Conservation (phyloP, 2,797 vertebrate species). For the Phylloscopus collybita region DNA sequence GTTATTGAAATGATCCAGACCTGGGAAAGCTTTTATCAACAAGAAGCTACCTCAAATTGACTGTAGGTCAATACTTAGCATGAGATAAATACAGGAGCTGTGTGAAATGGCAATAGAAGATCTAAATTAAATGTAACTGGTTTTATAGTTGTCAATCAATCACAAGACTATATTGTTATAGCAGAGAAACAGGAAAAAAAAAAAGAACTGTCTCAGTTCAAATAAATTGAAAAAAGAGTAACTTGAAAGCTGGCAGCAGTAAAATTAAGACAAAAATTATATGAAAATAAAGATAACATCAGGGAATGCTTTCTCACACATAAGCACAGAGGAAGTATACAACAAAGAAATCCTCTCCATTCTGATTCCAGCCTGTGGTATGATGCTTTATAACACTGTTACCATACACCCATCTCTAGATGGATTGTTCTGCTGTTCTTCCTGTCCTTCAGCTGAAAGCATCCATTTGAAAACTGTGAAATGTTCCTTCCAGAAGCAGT, state of each 20-base stretch:
- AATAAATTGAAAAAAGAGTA: neutral
- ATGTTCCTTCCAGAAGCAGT: constrained; percentile 81
- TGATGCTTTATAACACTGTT: neutral
- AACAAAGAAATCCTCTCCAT: neutral
- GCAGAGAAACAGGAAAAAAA: neutral
- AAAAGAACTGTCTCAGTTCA: neutral
- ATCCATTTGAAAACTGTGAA: neutral
- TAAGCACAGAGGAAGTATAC: neutral
- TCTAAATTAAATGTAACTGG: neutral
- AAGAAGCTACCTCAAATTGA: neutral
- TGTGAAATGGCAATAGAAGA: neutral
- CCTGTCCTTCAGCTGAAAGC: neutral
- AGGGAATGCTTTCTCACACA: neutral
- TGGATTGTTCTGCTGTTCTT: neutral
- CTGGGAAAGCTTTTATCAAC: neutral
- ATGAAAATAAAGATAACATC: neutral
- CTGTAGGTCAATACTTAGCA: neutral
- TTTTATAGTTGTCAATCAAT: neutral
- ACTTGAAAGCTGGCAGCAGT: neutral
- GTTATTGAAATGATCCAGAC: neutral
- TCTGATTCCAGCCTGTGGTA: neutral
- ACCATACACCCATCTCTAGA: neutral
- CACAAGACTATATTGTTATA: neutral
- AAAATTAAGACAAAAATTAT: neutral
- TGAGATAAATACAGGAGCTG: neutral